phyloP scores from a whole-genome alignment of 2,888 invertebrate species.

The Actias luna region DNA sequence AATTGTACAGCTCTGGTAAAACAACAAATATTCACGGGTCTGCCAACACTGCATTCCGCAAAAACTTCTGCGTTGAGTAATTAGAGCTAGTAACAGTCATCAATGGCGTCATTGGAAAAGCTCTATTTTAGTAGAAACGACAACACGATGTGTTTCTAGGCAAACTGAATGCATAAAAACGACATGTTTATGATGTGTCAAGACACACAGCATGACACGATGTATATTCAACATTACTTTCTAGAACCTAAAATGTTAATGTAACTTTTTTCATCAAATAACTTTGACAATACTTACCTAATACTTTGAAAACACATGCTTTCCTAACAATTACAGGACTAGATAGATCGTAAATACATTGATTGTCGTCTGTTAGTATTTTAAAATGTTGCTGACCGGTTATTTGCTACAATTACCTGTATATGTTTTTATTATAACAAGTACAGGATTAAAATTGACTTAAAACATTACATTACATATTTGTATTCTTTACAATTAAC shows the following conservation, averaged over 20 bases:
- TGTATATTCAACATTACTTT: not conserved
- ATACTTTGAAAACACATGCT: slow-evolving; percentile 36
- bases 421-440: not conserved
- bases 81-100: too few relatives aligned
- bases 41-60: too few relatives aligned
- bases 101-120: too few relatives aligned
- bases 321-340: slow-evolving; percentile 60
- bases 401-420: not conserved
- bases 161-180: not conserved
- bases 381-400: slow-evolving; percentile 22
- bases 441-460: not conserved
- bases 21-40: too few relatives aligned
- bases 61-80: too few relatives aligned
- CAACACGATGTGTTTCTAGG: not conserved
- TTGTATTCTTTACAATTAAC: not conserved
- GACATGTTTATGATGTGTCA: not conserved
- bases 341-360: slow-evolving; percentile 43
- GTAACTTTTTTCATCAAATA: not conserved
- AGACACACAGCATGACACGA: not conserved
- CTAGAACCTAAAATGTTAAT: too few relatives aligned
- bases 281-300: slow-evolving; percentile 22
- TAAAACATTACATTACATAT: not conserved
- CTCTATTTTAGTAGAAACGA: too few relatives aligned
- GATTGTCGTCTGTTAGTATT: slow-evolving; percentile 18
- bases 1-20: too few relatives aligned